Base-by-base conservation (phyloP, 1,140 invertebrate species). In the Holotrichia oblita region DNA sequence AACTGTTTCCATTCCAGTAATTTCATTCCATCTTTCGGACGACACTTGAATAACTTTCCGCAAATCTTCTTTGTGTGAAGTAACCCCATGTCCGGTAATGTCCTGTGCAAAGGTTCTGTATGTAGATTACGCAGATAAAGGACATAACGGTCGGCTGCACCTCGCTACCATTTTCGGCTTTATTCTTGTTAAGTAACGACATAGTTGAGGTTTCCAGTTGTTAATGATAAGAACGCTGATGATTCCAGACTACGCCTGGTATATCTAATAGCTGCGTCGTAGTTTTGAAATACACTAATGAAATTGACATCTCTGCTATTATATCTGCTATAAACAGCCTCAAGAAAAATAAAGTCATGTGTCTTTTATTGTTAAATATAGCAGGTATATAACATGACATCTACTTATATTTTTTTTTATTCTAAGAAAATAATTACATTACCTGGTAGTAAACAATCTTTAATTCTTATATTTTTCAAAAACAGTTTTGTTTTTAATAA, bases 191-290 rank as follows among this genome's bases (percentile, higher is more conserved):
- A 84, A 84, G 83, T 84, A 84, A 84, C 83, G 83, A 84, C 83
- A 83, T 84, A 83, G 83, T 84, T 84, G 83, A 83, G 83, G 83
- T 84, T 84, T 84, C 79, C 79, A 83, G 83, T 84, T 84, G 83
- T 83, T 83, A 84, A 83, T 84, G 83, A 79, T 82, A 82, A 73
- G 44, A 81, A 78, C 81, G 72, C 78, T 75, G 78, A 79, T 78
- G 77, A 73, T n/a, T 72, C 77, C 44, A 27, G 69, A 22, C 77
- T 40, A 10, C 20, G 44, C 10, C n/a, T 12, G 10, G 44, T 48
- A 69, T 61, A 69, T 69, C 69, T 78, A 78, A 78, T 77, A 48
- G 77, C 77, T 77, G 64, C 44, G 7, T 48, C n/a, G 44, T 48
- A 34, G 4, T 4, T 34, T 34, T 4, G 27, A 4, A 34, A 34